Evolutionary conservation across 92 coral and sea anemone genomes (phyloP), one percentile per base, ranked within the genome.

Genomic region (Actinernus sp.): DNA sequence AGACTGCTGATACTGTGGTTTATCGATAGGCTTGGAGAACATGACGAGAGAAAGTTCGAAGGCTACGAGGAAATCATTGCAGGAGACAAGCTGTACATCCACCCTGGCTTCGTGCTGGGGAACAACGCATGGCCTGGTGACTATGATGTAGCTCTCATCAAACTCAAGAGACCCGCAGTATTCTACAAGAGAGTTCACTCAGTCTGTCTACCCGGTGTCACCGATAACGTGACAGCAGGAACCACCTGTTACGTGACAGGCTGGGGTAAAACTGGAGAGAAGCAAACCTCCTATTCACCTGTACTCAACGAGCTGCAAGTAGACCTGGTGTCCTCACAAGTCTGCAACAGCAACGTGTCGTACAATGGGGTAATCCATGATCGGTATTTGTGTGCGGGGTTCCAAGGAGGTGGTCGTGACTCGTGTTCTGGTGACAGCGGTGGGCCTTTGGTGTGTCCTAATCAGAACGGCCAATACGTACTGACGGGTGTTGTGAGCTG

Each of bases 11-110:
- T n/a, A n/a, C n/a, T n/a, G n/a, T n/a, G n/a, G n/a, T n/a, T n/a
- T n/a, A n/a, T n/a, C n/a, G n/a, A n/a, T 34, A 71, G 96, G 31
- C 61, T 94, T 28, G 98, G 94, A 44, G 97, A 90, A 51, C 98
- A 94, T 68, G 78, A 85, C 33, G 79, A 79, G 69, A 59, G 91
- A 10, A 73, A 62, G 55, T 43, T 36, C 31, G 98, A 94, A 49
- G 91, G 86, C 2, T 85, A 74, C 43, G 94, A 94, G 27, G 97
- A 83, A 43, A 70, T 61, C 48, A 81, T 94, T 30, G 54, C 78
- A 3, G 79, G 82, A 13, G 92, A 90, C 49, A 71, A 26, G 46
- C 55, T 86, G 21, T 65, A 61, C 54, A 26, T 80, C 10, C 98
- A 94, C 60, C 98, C 98, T 8, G 89, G 78, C 1, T 90, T 57